A percentile compares a stretch with the other conserved stretches of the same genome.
These are phyloP conservation scores for Conchocele bisecta DNA, from an alignment of 2,888 invertebrate genomes.

Conservation along the genomic window DNA sequence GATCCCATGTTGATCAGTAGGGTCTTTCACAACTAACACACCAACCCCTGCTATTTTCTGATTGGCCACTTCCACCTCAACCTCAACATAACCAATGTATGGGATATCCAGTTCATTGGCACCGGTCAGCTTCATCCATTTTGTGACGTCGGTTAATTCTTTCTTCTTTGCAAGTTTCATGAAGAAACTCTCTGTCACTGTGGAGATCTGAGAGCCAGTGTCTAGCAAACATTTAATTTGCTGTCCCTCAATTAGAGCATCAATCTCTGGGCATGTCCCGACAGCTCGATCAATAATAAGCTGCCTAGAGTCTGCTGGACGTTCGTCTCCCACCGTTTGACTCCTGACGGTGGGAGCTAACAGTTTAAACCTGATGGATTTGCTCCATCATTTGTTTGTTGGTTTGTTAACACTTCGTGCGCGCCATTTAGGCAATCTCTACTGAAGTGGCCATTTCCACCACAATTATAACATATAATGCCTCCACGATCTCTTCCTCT, in stretches of 20 bases:
- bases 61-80: background rate
- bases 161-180: background rate
- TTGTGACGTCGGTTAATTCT: background rate
- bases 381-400: too few species aligned
- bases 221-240: background rate
- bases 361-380: too few species aligned
- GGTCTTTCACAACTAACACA: background rate
- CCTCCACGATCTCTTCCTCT: background rate
- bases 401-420: too few species aligned
- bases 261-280: background rate
- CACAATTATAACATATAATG: background rate
- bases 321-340: background rate
- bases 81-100: background rate
- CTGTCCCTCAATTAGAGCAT: background rate
- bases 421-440: conserved; percentile 6
- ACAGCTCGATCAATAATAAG: background rate
- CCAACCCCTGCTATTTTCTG: background rate
- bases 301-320: background rate
- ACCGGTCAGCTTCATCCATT: conserved; percentile 3
- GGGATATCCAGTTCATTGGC: conserved; percentile 1
- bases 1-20: background rate
- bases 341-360: background rate
- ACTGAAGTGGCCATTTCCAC: background rate
- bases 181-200: background rate
- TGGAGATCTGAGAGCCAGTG: background rate